Evolutionary conservation across 2,888 invertebrate species (phyloP).

Genomic region (Pollenia amentaria): DNA sequence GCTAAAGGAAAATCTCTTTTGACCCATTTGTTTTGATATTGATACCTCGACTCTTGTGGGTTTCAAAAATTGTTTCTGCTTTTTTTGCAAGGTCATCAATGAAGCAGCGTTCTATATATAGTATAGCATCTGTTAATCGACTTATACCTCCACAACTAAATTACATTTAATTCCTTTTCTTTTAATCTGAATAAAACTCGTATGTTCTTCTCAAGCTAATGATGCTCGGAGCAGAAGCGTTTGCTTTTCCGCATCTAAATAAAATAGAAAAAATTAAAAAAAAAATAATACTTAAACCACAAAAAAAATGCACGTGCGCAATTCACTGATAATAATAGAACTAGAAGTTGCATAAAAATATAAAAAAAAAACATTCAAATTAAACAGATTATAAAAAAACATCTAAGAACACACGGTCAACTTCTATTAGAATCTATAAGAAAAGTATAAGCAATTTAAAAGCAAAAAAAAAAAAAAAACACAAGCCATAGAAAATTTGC

Average conservation of each 20-base stretch:
- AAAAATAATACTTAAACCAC: constrained; percentile 50
- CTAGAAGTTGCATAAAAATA: constrained; percentile 37
- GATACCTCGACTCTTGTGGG: background rate
- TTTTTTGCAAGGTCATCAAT: background rate
- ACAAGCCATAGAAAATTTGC: constrained; percentile 1
- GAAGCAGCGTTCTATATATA: too few species aligned
- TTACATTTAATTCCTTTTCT: background rate
- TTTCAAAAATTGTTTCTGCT: background rate
- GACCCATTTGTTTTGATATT: too few species aligned
- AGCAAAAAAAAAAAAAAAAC: background rate
- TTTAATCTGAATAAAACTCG: background rate
- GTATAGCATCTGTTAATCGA: background rate
- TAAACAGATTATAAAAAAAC: constrained; percentile 29
- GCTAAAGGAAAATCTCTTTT: too few species aligned
- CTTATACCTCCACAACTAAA: background rate
- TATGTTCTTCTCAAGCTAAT: constrained; percentile 53
- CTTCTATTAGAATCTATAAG: constrained; percentile 29
- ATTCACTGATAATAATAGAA: constrained; percentile 66
- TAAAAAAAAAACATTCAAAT: constrained; percentile 35
- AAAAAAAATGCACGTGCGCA: constrained; percentile 70
- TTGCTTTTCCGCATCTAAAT: constrained; percentile 31
- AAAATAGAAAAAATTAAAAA: constrained; percentile 5
- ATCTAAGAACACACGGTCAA: constrained; percentile 13
- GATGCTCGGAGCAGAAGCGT: constrained; percentile 51
- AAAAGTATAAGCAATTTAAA: background rate